These are phyloP conservation scores for Drosophila neocordata DNA, from an alignment of 1,140 invertebrate species.

Conservation along the genomic window DNA sequence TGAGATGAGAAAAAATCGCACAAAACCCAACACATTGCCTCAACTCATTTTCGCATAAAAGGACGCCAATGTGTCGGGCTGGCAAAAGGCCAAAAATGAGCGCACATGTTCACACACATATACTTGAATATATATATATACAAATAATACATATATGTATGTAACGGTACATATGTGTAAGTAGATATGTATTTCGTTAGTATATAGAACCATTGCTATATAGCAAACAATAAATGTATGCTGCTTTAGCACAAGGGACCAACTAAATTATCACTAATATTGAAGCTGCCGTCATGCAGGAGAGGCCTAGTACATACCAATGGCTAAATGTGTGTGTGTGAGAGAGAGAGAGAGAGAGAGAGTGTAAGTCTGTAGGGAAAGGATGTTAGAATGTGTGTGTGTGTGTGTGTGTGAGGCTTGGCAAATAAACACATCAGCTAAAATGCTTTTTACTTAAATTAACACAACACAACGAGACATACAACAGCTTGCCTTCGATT, in stretches of 20 bases:
- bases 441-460: conserved; percentile 81
- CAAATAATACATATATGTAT: conserved; percentile 23
- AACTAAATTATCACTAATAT: conserved; percentile 81
- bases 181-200: conserved; percentile 3
- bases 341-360: too few species aligned
- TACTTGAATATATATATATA: conserved; percentile 15
- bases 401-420: conserved; percentile 37
- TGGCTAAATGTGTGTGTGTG: conserved; percentile 34
- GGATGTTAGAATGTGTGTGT: conserved; percentile 16
- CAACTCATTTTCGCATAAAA: conserved; percentile 79
- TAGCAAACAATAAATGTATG: conserved; percentile 67
- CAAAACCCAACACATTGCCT: conserved; percentile 67
- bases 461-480: conserved; percentile 46
- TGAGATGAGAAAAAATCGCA: conserved; percentile 47
- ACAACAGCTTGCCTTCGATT: conserved; percentile 63
- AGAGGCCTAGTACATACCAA: conserved; percentile 2
- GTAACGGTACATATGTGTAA: conserved; percentile 11
- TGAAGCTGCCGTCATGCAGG: conserved; percentile 21
- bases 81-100: conserved; percentile 76
- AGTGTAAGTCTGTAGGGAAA: neutral
- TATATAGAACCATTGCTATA: conserved; percentile 62
- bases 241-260: conserved; percentile 67
- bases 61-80: conserved; percentile 76
- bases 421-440: conserved; percentile 80
- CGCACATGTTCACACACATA: conserved; percentile 30